phyloP scores from a whole-genome alignment of 2,797 vertebrate genomes.

The Galaxias olidus region DNA sequence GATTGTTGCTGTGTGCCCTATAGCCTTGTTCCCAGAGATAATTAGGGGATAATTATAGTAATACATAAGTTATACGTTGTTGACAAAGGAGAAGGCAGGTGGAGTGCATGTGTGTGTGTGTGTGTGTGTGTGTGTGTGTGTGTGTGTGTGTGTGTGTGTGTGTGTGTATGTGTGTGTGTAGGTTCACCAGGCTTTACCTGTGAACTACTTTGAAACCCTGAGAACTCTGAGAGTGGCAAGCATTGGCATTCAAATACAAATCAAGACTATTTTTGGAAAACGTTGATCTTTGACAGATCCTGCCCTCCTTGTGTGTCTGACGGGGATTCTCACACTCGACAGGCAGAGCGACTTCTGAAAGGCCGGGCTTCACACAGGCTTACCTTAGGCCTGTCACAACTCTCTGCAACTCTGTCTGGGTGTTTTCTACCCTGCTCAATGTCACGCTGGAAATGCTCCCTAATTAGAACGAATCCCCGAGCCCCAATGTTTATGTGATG shows the following conservation, averaged over 20 bases:
- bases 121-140: background rate
- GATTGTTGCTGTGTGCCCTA: too few relatives aligned
- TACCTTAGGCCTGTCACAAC: background rate
- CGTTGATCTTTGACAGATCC: slow-evolving; percentile 13
- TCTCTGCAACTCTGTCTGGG: background rate
- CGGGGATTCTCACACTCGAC: background rate
- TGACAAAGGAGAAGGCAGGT: background rate
- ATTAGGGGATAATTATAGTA: too few relatives aligned
- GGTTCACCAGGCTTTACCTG: slow-evolving; percentile 7
- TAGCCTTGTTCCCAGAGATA: too few relatives aligned
- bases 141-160: slow-evolving; percentile 8
- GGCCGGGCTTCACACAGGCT: background rate
- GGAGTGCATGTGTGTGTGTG: too few relatives aligned
- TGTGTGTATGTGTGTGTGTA: slow-evolving; percentile 9
- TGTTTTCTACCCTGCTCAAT: background rate
- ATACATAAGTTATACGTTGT: too few relatives aligned
- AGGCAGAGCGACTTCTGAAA: background rate
- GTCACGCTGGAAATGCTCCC: slow-evolving; percentile 3
- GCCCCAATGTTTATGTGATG: background rate
- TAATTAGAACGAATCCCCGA: background rate
- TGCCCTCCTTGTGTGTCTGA: background rate
- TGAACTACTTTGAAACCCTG: slow-evolving; percentile 9
- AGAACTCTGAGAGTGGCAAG: background rate
- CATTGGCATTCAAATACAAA: background rate
- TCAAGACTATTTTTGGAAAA: slow-evolving; percentile 4